Percentiles rank a stretch among this genome's conserved stretches.
Evolutionary conservation across 2,797 vertebrate species (phyloP).

Genomic region (Urocyon cinereoargenteus): DNA sequence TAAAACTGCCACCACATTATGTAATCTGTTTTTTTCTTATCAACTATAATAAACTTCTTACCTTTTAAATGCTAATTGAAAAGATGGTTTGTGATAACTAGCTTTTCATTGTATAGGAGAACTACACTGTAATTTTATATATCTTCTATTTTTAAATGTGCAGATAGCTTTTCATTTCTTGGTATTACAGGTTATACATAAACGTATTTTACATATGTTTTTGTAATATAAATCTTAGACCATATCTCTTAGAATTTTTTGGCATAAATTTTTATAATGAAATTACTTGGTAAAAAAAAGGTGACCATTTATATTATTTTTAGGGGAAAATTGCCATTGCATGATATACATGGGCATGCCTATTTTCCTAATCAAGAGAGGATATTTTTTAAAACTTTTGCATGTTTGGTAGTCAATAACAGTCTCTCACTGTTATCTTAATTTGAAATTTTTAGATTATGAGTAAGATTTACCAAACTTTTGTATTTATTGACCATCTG

Average conservation of each 20-base stretch:
- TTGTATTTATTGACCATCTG: neutral
- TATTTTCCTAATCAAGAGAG: neutral
- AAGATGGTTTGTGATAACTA: neutral
- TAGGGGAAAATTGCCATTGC: neutral
- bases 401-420: neutral
- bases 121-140: neutral
- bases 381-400: neutral
- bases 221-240: neutral
- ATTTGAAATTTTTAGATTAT: neutral
- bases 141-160: neutral
- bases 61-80: constrained; percentile 12
- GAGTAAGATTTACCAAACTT: neutral
- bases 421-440: neutral
- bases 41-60: neutral
- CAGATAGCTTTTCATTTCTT: constrained; percentile 19
- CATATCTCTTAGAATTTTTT: constrained; percentile 27
- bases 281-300: neutral
- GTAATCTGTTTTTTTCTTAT: neutral
- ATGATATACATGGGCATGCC: too few species aligned
- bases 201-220: neutral
- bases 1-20: neutral
- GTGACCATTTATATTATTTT: neutral
- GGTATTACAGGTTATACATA: neutral
- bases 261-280: constrained; percentile 5
- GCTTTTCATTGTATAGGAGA: neutral